Evolutionary conservation across 1,140 invertebrate genomes (phyloP).

Genomic region (Saxidomus purpurata): DNA sequence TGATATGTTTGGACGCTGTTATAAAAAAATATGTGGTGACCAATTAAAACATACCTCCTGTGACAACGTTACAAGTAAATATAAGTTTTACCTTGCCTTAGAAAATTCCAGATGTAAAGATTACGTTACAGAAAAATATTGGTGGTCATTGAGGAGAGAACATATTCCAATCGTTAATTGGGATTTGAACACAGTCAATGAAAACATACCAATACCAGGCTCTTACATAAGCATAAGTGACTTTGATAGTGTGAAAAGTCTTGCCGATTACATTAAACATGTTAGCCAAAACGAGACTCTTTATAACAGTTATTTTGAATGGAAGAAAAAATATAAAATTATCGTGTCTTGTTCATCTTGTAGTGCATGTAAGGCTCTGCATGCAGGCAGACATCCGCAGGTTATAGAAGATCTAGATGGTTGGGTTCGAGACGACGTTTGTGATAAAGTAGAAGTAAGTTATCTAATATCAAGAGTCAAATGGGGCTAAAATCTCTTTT

Average conservation of each 20-base stretch:
- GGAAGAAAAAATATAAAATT: constrained; percentile 73
- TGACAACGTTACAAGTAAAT: constrained; percentile 87
- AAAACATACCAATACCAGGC: constrained; percentile 88
- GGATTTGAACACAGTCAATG: constrained; percentile 82
- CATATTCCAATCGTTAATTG: constrained; percentile 82
- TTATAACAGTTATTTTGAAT: constrained; percentile 84
- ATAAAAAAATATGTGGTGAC: constrained; percentile 73
- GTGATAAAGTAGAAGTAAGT: constrained; percentile 51
- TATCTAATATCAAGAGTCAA: too few relatives aligned
- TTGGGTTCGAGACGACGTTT: constrained; percentile 76
- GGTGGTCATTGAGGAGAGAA: constrained; percentile 73
- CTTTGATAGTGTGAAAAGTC: constrained; percentile 93
- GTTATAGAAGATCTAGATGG: constrained; percentile 72
- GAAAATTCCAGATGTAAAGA: constrained; percentile 86
- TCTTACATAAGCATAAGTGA: constrained; percentile 98
- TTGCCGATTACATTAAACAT: constrained; percentile 94
- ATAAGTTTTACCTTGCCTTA: constrained; percentile 93
- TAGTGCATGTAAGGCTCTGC: constrained; percentile 72
- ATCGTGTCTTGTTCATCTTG: constrained; percentile 67
- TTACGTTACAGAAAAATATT: constrained; percentile 86
- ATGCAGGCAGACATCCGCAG: constrained; percentile 68
- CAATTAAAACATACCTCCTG: constrained; percentile 67
- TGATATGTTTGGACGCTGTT: constrained; percentile 89
- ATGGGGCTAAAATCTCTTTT: too few relatives aligned
- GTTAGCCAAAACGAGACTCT: constrained; percentile 76